Percentiles rank a stretch among this genome's conserved stretches.
Conservation (phyloP, 2,113 vertebrate species). For the Fregetta grallaria region DNA sequence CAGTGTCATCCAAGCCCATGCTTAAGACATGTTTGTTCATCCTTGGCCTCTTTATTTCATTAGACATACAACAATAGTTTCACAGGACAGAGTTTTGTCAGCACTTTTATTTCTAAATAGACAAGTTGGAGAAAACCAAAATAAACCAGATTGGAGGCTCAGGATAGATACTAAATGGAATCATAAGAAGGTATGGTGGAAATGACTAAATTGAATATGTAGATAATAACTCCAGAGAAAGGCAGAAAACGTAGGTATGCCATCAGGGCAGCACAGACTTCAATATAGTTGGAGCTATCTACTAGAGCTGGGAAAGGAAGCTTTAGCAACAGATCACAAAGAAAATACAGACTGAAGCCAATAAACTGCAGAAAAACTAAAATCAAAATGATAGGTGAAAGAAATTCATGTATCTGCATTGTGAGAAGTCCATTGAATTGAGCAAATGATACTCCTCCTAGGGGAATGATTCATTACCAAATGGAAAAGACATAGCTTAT, state of each 20-base stretch:
- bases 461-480: conserved; percentile 57
- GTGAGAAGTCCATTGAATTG: conserved; percentile 32
- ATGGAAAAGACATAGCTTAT: conserved; percentile 21
- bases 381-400: conserved; percentile 47
- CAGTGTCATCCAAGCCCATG: background rate
- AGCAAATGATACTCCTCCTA: conserved; percentile 43
- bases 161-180: conserved; percentile 3
- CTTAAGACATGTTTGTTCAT: background rate
- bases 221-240: background rate
- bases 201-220: conserved; percentile 5
- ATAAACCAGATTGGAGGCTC: background rate
- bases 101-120: conserved; percentile 10
- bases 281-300: background rate
- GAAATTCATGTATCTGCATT: conserved; percentile 41
- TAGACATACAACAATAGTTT: background rate
- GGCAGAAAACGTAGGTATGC: background rate
- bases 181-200: conserved; percentile 2
- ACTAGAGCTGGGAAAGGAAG: background rate
- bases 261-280: background rate
- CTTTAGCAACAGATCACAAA: conserved; percentile 11
- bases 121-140: conserved; percentile 36
- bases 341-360: background rate
- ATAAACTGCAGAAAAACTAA: conserved; percentile 44
- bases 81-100: background rate
- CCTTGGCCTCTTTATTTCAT: background rate